Conservation (phyloP, 2,888 invertebrate species). For the Isoperla grammatica region DNA sequence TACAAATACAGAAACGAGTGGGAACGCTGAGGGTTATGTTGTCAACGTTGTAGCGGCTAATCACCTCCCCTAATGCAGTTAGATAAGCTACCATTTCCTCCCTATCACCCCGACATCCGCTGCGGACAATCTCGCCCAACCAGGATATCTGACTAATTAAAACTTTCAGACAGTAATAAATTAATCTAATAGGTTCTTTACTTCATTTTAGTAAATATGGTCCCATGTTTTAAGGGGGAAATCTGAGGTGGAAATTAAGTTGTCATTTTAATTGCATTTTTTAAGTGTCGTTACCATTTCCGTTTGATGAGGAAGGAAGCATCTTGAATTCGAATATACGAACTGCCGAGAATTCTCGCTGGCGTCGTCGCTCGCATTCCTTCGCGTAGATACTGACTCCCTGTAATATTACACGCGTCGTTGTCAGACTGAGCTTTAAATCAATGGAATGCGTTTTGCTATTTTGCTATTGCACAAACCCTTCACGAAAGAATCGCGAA, state of each 20-base stretch:
- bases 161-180: conserved; percentile 25
- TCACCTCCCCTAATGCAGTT: conserved; percentile 14
- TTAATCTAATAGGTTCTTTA: conserved; percentile 15
- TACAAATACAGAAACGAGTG: too few relatives aligned
- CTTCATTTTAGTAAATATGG: conserved; percentile 9
- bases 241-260: conserved; percentile 19
- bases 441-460: too few relatives aligned
- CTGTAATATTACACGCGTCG: too few relatives aligned
- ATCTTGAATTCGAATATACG: too few relatives aligned
- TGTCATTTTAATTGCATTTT: conserved; percentile 22
- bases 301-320: neutral
- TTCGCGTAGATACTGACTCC: too few relatives aligned
- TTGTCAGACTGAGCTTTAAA: too few relatives aligned
- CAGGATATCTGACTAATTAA: conserved; percentile 26
- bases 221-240: neutral
- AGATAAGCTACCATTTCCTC: conserved; percentile 17
- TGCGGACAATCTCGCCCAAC: conserved; percentile 13
- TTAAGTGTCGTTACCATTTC: neutral
- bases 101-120: conserved; percentile 14
- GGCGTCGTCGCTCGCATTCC: too few relatives aligned
- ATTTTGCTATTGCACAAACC: too few relatives aligned
- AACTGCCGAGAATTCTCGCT: too few relatives aligned
- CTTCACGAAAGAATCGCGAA: too few relatives aligned
- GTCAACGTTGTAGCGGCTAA: too few relatives aligned
- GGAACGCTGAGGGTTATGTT: too few relatives aligned